Evolutionary conservation across 2,888 invertebrate species (phyloP).

Genomic region (Monochamus alternatus): DNA sequence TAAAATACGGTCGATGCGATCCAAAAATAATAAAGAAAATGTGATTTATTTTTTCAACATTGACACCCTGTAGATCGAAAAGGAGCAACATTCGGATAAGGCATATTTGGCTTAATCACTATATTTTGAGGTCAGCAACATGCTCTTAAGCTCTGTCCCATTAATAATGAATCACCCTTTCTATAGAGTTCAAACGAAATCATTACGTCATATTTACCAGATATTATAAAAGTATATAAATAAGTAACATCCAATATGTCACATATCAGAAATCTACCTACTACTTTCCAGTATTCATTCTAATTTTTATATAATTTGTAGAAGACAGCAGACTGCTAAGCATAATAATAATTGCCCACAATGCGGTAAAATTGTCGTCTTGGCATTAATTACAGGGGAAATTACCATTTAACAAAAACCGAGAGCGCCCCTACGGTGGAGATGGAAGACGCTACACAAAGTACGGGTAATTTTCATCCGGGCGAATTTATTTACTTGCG

Average conservation of each 20-base stretch:
- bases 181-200: too few species aligned
- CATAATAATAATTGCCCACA: slow-evolving; percentile 29
- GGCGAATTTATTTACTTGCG: slow-evolving; percentile 40
- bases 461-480: slow-evolving; percentile 41
- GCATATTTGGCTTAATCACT: too few species aligned
- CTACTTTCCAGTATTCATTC: background rate
- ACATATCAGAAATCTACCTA: background rate
- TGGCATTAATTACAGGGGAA: slow-evolving; percentile 31
- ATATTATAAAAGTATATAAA: background rate
- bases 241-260: background rate
- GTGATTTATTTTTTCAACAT: too few species aligned
- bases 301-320: background rate
- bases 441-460: slow-evolving; percentile 39
- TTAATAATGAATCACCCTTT: too few species aligned
- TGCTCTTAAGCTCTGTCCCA: too few species aligned
- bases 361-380: slow-evolving; percentile 22
- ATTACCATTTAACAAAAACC: slow-evolving; percentile 38
- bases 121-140: too few species aligned
- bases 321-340: background rate
- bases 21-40: too few species aligned
- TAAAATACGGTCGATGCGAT: too few species aligned
- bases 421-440: slow-evolving; percentile 10
- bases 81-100: too few species aligned
- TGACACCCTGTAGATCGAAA: too few species aligned
- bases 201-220: background rate